Evolutionary conservation across 2,113 vertebrate genomes (phyloP).

Genomic region (Coptodon bakossiorum): DNA sequence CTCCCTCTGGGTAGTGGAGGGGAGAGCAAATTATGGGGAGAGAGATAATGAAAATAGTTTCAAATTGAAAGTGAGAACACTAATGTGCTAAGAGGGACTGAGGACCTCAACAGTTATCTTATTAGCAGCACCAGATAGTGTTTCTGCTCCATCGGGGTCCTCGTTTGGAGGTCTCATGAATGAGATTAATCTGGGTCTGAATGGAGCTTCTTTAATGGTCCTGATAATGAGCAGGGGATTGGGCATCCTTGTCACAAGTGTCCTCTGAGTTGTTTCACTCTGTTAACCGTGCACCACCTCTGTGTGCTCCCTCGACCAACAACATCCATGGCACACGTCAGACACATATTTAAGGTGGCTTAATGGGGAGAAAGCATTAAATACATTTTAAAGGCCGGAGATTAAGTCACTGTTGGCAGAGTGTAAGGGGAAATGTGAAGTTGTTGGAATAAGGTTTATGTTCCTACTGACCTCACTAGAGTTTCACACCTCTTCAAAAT

Average conservation of each 20-base stretch:
- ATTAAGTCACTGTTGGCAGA: constrained; percentile 18
- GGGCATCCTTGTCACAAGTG: constrained; percentile 40
- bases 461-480: neutral
- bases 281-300: constrained; percentile 32
- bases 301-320: neutral
- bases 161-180: constrained; percentile 58
- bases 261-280: constrained; percentile 43
- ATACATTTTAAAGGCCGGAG: neutral
- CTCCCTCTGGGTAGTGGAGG: constrained; percentile 63
- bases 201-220: constrained; percentile 61
- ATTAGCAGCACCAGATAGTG: constrained; percentile 72
- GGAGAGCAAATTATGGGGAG: constrained; percentile 68
- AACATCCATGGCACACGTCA: neutral
- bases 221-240: constrained; percentile 62
- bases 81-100: constrained; percentile 72
- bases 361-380: constrained; percentile 16
- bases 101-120: constrained; percentile 72
- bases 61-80: constrained; percentile 73
- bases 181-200: constrained; percentile 72
- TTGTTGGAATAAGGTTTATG: neutral
- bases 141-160: constrained; percentile 58
- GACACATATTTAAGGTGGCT: neutral
- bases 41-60: constrained; percentile 76
- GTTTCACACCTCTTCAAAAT: neutral
- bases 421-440: neutral